Evolutionary conservation across 2,113 vertebrate genomes (phyloP).

Genomic region (Periophthalmus modestus): DNA sequence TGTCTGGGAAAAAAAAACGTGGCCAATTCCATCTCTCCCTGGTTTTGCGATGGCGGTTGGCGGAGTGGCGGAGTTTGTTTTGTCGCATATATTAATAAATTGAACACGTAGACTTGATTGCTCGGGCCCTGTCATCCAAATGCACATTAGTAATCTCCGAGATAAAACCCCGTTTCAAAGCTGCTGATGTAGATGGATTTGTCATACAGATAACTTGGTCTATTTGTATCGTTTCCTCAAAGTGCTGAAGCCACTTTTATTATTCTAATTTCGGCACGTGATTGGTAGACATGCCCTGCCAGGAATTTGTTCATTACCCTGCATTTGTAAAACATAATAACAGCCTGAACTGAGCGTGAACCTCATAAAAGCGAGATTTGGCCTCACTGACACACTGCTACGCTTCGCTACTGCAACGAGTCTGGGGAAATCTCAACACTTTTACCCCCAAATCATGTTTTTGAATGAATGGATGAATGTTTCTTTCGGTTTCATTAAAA

Average conservation of each 20-base stretch:
- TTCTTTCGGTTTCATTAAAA: too few species aligned
- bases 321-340: slow-evolving; percentile 15
- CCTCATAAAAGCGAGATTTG: background rate
- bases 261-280: slow-evolving; percentile 17
- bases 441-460: background rate
- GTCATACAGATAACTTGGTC: slow-evolving; percentile 42
- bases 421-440: background rate
- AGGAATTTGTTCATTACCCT: slow-evolving; percentile 18
- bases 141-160: slow-evolving; percentile 51
- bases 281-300: slow-evolving; percentile 24
- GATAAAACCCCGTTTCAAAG: slow-evolving; percentile 63
- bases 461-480: too few species aligned
- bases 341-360: slow-evolving; percentile 6
- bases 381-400: background rate
- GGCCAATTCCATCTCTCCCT: slow-evolving; percentile 47
- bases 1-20: slow-evolving; percentile 42
- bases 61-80: slow-evolving; percentile 49
- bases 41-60: too few species aligned
- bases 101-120: slow-evolving; percentile 55
- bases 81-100: slow-evolving; percentile 65
- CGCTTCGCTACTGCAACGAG: too few species aligned
- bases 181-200: slow-evolving; percentile 63
- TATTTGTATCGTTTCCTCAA: slow-evolving; percentile 45
- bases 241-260: slow-evolving; percentile 27
- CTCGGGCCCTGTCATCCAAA: slow-evolving; percentile 47